Conservation (phyloP, 2,113 vertebrate genomes). For the Camelus dromedarius region DNA sequence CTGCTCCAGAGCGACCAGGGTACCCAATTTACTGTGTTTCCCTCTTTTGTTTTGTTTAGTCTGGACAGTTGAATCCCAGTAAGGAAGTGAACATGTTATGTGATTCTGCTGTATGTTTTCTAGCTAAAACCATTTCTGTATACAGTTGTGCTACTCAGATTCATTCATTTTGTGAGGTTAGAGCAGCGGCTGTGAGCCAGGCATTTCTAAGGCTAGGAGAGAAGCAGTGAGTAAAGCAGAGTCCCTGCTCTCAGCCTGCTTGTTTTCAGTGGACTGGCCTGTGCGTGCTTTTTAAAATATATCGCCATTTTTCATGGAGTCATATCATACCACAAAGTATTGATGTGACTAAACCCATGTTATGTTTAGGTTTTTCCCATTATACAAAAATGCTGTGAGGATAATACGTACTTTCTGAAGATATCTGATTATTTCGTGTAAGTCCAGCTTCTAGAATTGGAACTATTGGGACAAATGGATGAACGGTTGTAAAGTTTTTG, state of each 20-base stretch:
- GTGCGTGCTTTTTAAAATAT: background rate
- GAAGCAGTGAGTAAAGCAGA: background rate
- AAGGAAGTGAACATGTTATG: background rate
- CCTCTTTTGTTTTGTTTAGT: conserved; percentile 25
- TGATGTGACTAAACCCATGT: background rate
- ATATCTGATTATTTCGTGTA: background rate
- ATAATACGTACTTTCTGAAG: background rate
- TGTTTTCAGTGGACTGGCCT: background rate
- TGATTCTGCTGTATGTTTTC: background rate
- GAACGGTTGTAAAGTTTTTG: conserved; percentile 13
- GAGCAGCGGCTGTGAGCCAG: background rate
- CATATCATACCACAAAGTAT: background rate
- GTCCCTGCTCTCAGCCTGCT: background rate
- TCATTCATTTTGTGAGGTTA: conserved; percentile 4
- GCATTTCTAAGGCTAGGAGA: conserved; percentile 43
- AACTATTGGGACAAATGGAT: conserved; percentile 15
- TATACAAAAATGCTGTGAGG: background rate
- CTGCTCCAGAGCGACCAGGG: background rate
- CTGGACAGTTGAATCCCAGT: conserved; percentile 42
- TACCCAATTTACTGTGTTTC: background rate
- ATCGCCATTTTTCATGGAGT: background rate
- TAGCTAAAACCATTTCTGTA: background rate
- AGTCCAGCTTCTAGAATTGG: background rate
- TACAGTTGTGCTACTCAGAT: background rate
- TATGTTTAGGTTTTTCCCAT: conserved; percentile 16